These are phyloP conservation scores for Copsychus sechellarum DNA, from an alignment of 2,113 vertebrate genomes.

Conservation along the genomic window DNA sequence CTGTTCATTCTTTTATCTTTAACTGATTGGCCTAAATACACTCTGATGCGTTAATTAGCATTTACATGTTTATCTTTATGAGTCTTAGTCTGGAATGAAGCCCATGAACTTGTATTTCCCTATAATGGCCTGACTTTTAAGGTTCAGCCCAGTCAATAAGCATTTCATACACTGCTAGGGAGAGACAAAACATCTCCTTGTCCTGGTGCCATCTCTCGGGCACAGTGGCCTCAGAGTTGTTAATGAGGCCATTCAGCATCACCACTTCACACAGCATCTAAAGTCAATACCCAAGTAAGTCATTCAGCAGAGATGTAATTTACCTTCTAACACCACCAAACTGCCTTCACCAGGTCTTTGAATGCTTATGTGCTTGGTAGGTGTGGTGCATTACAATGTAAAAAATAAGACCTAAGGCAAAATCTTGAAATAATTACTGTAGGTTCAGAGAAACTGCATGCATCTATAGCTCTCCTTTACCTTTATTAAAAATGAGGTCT, in stretches of 20 bases:
- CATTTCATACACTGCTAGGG: not conserved
- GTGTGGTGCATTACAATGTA: not conserved
- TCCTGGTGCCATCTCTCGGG: not conserved
- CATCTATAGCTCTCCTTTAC: not conserved
- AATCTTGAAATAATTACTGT: conserved; percentile 14
- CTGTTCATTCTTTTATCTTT: not conserved
- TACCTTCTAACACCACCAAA: not conserved
- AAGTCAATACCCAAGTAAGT: not conserved
- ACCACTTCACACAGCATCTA: not conserved
- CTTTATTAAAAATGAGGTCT: conserved; percentile 8
- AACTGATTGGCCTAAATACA: conserved; percentile 16
- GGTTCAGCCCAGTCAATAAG: conserved; percentile 8
- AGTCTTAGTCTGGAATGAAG: conserved; percentile 19
- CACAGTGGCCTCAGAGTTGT: not conserved
- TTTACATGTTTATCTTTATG: not conserved
- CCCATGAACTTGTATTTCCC: not conserved
- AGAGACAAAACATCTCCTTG: conserved; percentile 27
- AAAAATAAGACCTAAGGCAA: conserved; percentile 46
- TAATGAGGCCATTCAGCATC: conserved; percentile 4
- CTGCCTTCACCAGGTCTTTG: conserved; percentile 12
- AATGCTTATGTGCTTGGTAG: not conserved
- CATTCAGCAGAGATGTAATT: not conserved
- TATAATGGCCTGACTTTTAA: conserved; percentile 22
- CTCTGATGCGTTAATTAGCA: not conserved
- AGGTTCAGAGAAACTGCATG: conserved; percentile 28